Evolutionary conservation across 2,888 invertebrate species (phyloP), one percentile per base, ranked within the genome.

Genomic region (Eustalomyia histrio): DNA sequence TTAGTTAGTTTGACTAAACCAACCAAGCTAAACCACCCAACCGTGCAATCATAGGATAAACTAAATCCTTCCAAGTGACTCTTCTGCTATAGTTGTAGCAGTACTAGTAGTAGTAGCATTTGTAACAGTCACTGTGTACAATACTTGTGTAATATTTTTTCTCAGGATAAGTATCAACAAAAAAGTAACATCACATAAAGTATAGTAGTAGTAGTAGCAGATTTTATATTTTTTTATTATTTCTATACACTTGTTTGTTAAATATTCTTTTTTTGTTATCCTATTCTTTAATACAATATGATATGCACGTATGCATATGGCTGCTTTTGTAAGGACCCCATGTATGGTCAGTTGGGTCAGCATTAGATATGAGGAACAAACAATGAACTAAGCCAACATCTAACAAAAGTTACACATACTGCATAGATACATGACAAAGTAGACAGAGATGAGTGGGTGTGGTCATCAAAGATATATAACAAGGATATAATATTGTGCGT

Each of bases 1-100:
- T n/a, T 79, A 72, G 65, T 79, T 80, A 82, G 79, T 80, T 80
- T 67, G 72, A 80, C 72, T 79, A 80, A 82, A 74, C 73, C 80
- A 82, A 84, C 82, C 80, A 78, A 84, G 79, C 83, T 80, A 83
- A 83, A 69, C 82, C 72, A 82, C 68, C 83, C 81, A 76, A 83
- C 83, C 80, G 75, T 80, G 73, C 82, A 83, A 83, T 76, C 82
- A 82, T 82, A 73, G 82, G 82, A 82, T 82, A 82, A 82, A 82
- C 76, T 79, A 82, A 82, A 82, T 82, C 82, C 79, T 76, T 79
- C 76, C 83, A 83, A 79, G 82, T 79, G 79, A 79, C 82, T 82
- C 81, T 71, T 76, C 60, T 64, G 50, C 5, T 60, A 17, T 18
- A 16, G 35, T 29, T 7, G 6, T 18, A 60, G n/a, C n/a, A 29